These are phyloP conservation scores for Tenrec ecaudatus DNA, from an alignment of 2,113 vertebrate species.

Conservation along the genomic window DNA sequence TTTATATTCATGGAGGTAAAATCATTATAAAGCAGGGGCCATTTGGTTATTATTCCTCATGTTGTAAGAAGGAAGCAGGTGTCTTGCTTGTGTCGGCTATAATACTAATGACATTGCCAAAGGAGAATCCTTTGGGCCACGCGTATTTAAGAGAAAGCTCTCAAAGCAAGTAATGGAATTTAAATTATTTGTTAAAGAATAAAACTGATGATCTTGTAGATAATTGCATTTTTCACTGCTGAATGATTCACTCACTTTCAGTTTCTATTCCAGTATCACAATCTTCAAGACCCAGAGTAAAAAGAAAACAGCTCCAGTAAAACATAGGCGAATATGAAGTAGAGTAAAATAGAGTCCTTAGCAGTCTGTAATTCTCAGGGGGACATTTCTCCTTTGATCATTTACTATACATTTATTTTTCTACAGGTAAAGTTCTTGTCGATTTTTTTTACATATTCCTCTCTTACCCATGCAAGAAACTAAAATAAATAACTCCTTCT, in stretches of 20 bases:
- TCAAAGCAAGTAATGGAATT: conserved; percentile 61
- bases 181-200: conserved; percentile 65
- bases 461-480: conserved; percentile 75
- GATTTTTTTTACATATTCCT: conserved; percentile 77
- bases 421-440: conserved; percentile 71
- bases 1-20: conserved; percentile 49
- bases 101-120: conserved; percentile 57
- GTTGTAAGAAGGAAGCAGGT: conserved; percentile 58
- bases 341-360: conserved; percentile 45
- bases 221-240: conserved; percentile 31
- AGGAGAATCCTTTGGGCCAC: conserved; percentile 8
- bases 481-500: conserved; percentile 81
- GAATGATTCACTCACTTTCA: background rate
- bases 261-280: conserved; percentile 39
- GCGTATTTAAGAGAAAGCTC: conserved; percentile 50
- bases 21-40: conserved; percentile 37
- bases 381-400: conserved; percentile 44
- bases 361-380: conserved; percentile 63
- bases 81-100: conserved; percentile 54
- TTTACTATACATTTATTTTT: conserved; percentile 70
- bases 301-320: background rate
- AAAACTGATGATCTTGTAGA: conserved; percentile 19
- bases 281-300: conserved; percentile 1
- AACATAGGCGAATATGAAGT: background rate
- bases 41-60: conserved; percentile 58